A percentile compares a stretch with the other conserved stretches of the same genome.
These are phyloP conservation scores for Syncerus caffer DNA, from an alignment of 2,797 vertebrate genomes.

Conservation along the genomic window DNA sequence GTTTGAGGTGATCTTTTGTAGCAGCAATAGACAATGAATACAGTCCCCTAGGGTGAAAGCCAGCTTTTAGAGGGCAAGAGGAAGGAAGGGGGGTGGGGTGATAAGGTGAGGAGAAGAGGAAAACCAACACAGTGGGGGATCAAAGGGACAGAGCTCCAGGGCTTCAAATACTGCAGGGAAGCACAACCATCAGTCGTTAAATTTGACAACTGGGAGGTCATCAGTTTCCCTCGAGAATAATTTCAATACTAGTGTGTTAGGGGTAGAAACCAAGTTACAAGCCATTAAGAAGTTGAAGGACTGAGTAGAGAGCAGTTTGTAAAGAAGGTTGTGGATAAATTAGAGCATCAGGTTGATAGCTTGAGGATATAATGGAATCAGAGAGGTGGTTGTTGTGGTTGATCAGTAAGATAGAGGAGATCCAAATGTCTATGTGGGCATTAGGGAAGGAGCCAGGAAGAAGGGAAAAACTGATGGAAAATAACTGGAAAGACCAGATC, in stretches of 20 bases:
- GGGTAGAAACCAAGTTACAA: background rate
- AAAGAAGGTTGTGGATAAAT: background rate
- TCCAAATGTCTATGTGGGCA: background rate
- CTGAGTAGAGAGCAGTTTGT: background rate
- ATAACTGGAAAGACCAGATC: background rate
- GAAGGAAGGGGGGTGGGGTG: background rate
- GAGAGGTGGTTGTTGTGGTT: background rate
- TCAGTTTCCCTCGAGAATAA: background rate
- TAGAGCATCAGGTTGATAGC: background rate
- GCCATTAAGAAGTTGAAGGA: background rate
- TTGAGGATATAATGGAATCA: background rate
- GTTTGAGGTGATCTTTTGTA: background rate
- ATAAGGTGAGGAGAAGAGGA: background rate
- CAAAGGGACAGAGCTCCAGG: background rate
- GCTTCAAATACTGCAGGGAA: background rate
- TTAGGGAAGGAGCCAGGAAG: background rate
- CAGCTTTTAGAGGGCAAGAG: background rate
- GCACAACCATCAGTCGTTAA: background rate
- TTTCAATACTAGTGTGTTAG: background rate
- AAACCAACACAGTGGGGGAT: background rate
- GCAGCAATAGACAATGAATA: background rate
- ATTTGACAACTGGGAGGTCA: background rate
- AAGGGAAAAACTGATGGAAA: background rate
- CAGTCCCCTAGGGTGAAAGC: background rate
- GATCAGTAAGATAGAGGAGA: background rate